Evolutionary conservation across 1,140 invertebrate genomes (phyloP).

Genomic region (Tetranychus urticae): DNA sequence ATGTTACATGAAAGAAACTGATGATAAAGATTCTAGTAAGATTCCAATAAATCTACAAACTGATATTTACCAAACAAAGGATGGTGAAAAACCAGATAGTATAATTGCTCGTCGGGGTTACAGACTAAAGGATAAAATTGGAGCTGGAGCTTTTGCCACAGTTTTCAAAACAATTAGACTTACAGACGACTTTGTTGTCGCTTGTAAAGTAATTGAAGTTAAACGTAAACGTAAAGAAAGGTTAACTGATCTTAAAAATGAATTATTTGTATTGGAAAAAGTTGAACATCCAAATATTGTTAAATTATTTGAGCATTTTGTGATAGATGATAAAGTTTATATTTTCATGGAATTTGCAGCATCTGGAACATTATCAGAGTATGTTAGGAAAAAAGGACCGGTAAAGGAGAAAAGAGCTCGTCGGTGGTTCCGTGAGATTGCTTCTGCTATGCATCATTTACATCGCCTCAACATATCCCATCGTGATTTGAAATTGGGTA

Average conservation of each 20-base stretch:
- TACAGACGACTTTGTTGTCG: not conserved
- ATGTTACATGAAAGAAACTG: too few relatives aligned
- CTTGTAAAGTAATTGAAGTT: conserved; percentile 9
- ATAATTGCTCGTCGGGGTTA: not conserved
- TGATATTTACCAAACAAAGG: not conserved
- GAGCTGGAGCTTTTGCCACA: conserved; percentile 3
- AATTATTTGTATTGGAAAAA: conserved; percentile 7
- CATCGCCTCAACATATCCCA: conserved; percentile 36
- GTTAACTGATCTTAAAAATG: conserved; percentile 2
- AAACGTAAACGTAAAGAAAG: not conserved
- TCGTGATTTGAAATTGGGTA: conserved; percentile 39
- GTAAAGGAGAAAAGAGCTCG: not conserved
- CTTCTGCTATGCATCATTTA: conserved; percentile 14
- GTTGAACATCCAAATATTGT: conserved; percentile 7
- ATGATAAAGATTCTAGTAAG: too few relatives aligned
- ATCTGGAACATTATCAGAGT: conserved; percentile 2
- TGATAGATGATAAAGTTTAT: conserved; percentile 8
- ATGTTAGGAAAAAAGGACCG: conserved; percentile 1
- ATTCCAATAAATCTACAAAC: not conserved
- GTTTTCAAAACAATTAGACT: conserved; percentile 2
- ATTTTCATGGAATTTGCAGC: conserved; percentile 10
- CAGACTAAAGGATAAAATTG: conserved; percentile 1
- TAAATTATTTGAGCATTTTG: conserved; percentile 9
- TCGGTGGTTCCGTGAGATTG: conserved; percentile 5
- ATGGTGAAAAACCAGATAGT: not conserved